A percentile compares a stretch with the other conserved stretches of the same genome.
Evolutionary conservation across 2,888 invertebrate genomes (phyloP).

Genomic region (Meiosimyza decipiens): DNA sequence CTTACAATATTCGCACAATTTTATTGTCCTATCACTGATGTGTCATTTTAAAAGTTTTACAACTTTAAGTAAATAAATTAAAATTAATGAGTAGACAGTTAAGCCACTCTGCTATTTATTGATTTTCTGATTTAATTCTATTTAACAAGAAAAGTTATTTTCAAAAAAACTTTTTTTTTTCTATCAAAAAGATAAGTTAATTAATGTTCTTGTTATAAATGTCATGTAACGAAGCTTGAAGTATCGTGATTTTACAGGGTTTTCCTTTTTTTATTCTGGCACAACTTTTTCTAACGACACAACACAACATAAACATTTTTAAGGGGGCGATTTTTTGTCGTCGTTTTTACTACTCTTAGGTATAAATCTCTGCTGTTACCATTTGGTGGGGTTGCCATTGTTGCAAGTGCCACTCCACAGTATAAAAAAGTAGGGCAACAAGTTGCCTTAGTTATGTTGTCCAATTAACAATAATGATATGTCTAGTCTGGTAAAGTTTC

Average conservation of each 20-base stretch:
- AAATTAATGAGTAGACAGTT: no score
- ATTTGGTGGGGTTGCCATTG: not conserved
- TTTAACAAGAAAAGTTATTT: no score
- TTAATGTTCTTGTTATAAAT: slow-evolving; percentile 1
- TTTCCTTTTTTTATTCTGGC: not conserved
- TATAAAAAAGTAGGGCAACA: slow-evolving; percentile 39
- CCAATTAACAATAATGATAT: slow-evolving; percentile 44
- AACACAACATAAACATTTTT: not conserved
- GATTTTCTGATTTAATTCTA: no score
- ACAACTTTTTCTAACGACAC: not conserved
- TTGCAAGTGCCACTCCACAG: not conserved
- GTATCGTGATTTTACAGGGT: slow-evolving; percentile 12
- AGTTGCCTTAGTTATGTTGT: slow-evolving; percentile 39
- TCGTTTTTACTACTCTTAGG: not conserved
- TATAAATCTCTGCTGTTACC: slow-evolving; percentile 11
- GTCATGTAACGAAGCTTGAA: slow-evolving; percentile 1
- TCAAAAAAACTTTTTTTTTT: no score
- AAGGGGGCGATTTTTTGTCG: not conserved
- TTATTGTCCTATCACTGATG: no score
- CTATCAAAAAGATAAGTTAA: not conserved
- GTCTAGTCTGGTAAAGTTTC: slow-evolving; percentile 33
- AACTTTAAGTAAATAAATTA: no score
- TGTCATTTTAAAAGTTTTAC: no score
- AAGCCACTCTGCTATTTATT: no score
- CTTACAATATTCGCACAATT: no score